Evolutionary conservation across 2,797 vertebrate genomes (phyloP), one percentile per base, ranked within the genome.

Genomic region (Hoplostethus atlanticus): DNA sequence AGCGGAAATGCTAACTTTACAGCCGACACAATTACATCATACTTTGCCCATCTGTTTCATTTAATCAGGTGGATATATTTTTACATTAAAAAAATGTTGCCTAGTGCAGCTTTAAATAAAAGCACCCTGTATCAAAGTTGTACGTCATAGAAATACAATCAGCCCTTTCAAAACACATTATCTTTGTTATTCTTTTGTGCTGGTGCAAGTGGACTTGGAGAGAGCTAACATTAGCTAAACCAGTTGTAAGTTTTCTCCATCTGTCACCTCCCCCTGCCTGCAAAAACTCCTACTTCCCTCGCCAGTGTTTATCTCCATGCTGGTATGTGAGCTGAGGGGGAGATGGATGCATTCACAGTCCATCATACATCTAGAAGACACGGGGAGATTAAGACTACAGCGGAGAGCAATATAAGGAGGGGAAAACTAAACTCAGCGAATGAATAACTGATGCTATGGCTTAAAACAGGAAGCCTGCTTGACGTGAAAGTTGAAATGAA

Each of bases 291-390:
- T 38, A 16, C 44, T 64, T 77, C 75, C 57, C 66, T 71, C 13
- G 3, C 42, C 51, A 8, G 63, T 85, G 77, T 90, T 87, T 79
- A 86, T 84, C 83, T 85, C 34, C 15, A 56, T 47, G 59, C 61
- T 77, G 80, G 83, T 80, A 79, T 91, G 81, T 70, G 66, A 60
- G 73, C 66, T 60, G 0, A 54, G 44, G 25, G 15, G 60, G 63
- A 64, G 50, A 68, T 2, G 30, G 67, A 56, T 55, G 66, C 61
- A 65, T 17, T 30, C 46, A 5, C 47, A 17, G 52, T 16, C 31
- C 4, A 0, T 44, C 3, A 74, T 77, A 69, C 48, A 67, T 84
- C 70, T 61, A 47, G 28, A 58, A 34, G 71, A 69, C 79, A 38
- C 6, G 48, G 17, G 13, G 51, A 67, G 64, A 84, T 71, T 64